Conservation (phyloP, 2,797 vertebrate genomes). For the Phoeniculus purpureus region DNA sequence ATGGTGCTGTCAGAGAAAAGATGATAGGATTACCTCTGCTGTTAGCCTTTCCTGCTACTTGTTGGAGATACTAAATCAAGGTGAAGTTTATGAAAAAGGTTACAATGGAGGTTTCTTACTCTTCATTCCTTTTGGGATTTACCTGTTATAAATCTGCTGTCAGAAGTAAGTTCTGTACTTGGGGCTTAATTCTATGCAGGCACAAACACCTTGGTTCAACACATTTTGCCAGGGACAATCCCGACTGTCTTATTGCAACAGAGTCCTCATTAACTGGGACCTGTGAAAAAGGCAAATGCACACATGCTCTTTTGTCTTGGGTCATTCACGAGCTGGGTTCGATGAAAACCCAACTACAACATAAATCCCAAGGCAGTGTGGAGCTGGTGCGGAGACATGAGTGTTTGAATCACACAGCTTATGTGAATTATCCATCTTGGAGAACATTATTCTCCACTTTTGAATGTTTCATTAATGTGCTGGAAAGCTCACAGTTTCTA, state of each 20-base stretch:
- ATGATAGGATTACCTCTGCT: slow-evolving; percentile 84
- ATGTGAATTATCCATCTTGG: slow-evolving; percentile 54
- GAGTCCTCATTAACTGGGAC: slow-evolving; percentile 75
- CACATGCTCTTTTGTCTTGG: slow-evolving; percentile 53
- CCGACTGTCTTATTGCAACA: slow-evolving; percentile 67
- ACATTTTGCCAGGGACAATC: slow-evolving; percentile 71
- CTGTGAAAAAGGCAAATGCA: slow-evolving; percentile 66
- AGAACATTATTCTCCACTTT: slow-evolving; percentile 38
- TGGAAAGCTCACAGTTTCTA: slow-evolving; percentile 50
- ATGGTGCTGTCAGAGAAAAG: slow-evolving; percentile 71
- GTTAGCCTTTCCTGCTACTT: slow-evolving; percentile 75
- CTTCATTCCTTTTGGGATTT: slow-evolving; percentile 85
- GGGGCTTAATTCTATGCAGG: slow-evolving; percentile 84
- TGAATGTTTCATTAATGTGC: slow-evolving; percentile 47
- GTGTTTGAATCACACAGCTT: slow-evolving; percentile 37
- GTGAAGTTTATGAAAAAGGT: slow-evolving; percentile 89
- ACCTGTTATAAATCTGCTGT: slow-evolving; percentile 93
- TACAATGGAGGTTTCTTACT: slow-evolving; percentile 80
- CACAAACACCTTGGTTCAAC: slow-evolving; percentile 80
- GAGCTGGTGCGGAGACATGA: neutral
- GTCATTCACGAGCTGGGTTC: slow-evolving; percentile 37
- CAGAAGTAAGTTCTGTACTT: slow-evolving; percentile 87
- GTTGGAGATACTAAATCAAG: slow-evolving; percentile 81
- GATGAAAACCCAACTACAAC: slow-evolving; percentile 64
- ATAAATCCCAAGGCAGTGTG: slow-evolving; percentile 39